Percentiles rank a stretch among this genome's conserved stretches.
Conservation (phyloP, 1,140 invertebrate genomes). For the Drosophila setifemur region DNA sequence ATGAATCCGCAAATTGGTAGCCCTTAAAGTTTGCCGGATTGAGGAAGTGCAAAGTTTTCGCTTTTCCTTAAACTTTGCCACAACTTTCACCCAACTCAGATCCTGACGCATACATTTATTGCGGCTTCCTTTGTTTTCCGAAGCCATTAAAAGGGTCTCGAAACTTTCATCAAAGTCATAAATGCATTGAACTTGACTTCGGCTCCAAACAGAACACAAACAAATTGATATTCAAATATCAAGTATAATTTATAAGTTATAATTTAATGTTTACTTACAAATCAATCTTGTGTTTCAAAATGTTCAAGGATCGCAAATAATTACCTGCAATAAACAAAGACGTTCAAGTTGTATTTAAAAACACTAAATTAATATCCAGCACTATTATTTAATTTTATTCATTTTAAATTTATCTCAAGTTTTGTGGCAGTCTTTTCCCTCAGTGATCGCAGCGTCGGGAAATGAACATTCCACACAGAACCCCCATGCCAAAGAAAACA, state of each 20-base stretch:
- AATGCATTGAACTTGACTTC: slow-evolving; percentile 46
- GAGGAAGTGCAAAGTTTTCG: slow-evolving; percentile 38
- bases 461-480: slow-evolving; percentile 45
- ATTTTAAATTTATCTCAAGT: not conserved
- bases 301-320: no score
- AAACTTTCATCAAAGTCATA: slow-evolving; percentile 31
- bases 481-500: slow-evolving; percentile 43
- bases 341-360: no score
- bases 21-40: slow-evolving; percentile 19
- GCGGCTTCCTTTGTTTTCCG: slow-evolving; percentile 21
- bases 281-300: no score
- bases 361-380: not conserved
- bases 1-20: slow-evolving; percentile 16
- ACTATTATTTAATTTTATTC: not conserved
- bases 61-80: slow-evolving; percentile 19
- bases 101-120: slow-evolving; percentile 41
- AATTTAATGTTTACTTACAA: not conserved
- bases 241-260: no score
- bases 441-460: slow-evolving; percentile 34
- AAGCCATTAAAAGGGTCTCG: slow-evolving; percentile 18
- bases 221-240: not conserved
- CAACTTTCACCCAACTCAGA: slow-evolving; percentile 31
- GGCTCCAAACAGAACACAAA: not conserved
- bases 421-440: not conserved
- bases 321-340: not conserved